Base-by-base conservation (phyloP, 1,140 invertebrate genomes). In the Apolygus lucorum region DNA sequence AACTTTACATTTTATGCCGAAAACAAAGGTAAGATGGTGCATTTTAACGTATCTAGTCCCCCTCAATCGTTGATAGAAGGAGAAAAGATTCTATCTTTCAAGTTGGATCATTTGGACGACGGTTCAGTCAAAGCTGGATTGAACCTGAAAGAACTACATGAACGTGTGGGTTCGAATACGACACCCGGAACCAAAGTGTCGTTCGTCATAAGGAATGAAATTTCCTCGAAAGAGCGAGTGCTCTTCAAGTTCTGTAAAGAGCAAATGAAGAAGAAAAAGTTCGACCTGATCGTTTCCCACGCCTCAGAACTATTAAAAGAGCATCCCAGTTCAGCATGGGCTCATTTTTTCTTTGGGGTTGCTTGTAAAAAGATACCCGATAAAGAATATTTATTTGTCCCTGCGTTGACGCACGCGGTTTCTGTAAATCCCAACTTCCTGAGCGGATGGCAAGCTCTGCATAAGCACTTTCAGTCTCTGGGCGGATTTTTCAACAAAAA, bases 231-330 rank as follows among this genome's bases (percentile, higher is more conserved):
- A 21, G 54, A 59, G 22, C 11, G 22, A 14, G 54, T 11, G 4
- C 22, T 59, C 8, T 59, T 14, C 22, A 13, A 24, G 4, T 59
- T 17, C 22, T 17, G 54, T 59, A 59, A 59, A 24, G 22, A 24
- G 8, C 54, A 59, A 59, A 59, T 59, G 54, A 59, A 59, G 54
- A 59, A 59, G 54, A 59, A 59, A 59, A 24, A 59, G 8, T 11
- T 59, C 22, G 8, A 22, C 8, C 4, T 4, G 4, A 59, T 59
- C 11, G 54, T 21, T 59, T 4, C 11, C 11, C 54, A 21, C 2
- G 54, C 54, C 22, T 59, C 54, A 4, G 54, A 59, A 17, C 22
- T 59, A 21, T 22, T 59, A 21, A 17, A 17, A 22, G 54, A 11
- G 4, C 54, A 59, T 24, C 54, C 54, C 2, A 59, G 54, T 22